These are phyloP conservation scores for Cephalopterus ornatus DNA, from an alignment of 2,113 vertebrate species.

Conservation along the genomic window DNA sequence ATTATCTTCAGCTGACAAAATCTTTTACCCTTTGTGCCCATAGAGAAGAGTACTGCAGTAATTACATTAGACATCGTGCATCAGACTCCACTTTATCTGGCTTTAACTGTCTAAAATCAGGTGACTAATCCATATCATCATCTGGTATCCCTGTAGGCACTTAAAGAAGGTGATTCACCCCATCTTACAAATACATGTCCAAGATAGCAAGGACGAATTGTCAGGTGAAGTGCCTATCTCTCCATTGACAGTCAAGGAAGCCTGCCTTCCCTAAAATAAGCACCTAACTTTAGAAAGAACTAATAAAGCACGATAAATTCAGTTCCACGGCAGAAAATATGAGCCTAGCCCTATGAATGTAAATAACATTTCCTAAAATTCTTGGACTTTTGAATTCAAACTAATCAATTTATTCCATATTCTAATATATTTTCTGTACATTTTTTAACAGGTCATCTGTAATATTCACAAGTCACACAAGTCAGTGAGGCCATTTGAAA, in stretches of 20 bases:
- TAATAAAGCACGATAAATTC: not conserved
- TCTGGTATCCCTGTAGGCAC: not conserved
- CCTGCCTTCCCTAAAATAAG: not conserved
- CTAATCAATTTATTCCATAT: not conserved
- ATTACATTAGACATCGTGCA: not conserved
- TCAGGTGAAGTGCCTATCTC: not conserved
- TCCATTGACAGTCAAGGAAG: not conserved
- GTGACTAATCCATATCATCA: not conserved
- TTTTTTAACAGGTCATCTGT: not conserved
- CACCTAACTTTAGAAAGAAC: not conserved
- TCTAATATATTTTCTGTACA: not conserved
- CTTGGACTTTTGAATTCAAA: not conserved
- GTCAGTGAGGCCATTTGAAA: not conserved
- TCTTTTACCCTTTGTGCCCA: not conserved
- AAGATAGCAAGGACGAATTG: not conserved
- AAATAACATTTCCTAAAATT: not conserved
- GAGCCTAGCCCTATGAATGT: not conserved
- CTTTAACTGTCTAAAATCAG: slow-evolving; percentile 11
- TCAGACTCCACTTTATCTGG: not conserved
- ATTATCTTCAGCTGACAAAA: slow-evolving; percentile 32
- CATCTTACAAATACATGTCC: not conserved
- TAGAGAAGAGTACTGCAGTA: not conserved
- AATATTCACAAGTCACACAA: not conserved
- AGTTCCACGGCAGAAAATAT: not conserved
- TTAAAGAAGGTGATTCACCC: not conserved